Evolutionary conservation across 2,888 invertebrate genomes (phyloP), one percentile per base, ranked within the genome.

Genomic region (Drosophila nigricruria): DNA sequence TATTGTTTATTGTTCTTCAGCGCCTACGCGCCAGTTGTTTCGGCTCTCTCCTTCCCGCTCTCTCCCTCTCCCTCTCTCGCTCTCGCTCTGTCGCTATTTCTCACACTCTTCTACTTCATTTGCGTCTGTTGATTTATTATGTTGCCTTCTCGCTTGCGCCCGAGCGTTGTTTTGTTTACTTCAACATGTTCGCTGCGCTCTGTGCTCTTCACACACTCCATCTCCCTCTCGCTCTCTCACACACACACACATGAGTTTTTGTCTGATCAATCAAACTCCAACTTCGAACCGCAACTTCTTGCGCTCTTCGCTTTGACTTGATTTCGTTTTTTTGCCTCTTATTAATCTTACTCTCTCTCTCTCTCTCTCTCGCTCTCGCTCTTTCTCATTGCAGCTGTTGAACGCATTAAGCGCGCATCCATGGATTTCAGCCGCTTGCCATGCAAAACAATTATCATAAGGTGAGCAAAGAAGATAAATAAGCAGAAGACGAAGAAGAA

Each of bases 21-120:
- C 81, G 69, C 82, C 82, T 76, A 76, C 81, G 82, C 80, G 59
- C 74, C 61, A 67, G 64, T 75, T 77, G 65, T 49, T 49, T 49
- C 18, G 8, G 3, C 43, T 23, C 43, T 45, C 43, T 6, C 43
- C 23, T 16, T 3, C 27, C 2, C 27, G 2, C 63, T 12, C 42
- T 20, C 40, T 30, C 65, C 62, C 56, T 23, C 30, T 40, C 32
- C 18, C 61, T 16, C 27, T 14, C 10, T 5, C 9, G n/a, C n/a
- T n/a, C 20, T 50, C 52, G 18, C 40, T 40, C 45, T 16, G 5
- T 27, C 5, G 27, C n/a, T 45, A n/a, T n/a, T 27, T 47, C 27
- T 47, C 47, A 47, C 27, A 27, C 27, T 47, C 27, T 47, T 47
- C 27, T 27, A 47, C 47, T 47, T 47, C 27, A 27, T 47, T 47